Conservation (phyloP, 2,113 vertebrate genomes). For the Meleagris gallopavo region DNA sequence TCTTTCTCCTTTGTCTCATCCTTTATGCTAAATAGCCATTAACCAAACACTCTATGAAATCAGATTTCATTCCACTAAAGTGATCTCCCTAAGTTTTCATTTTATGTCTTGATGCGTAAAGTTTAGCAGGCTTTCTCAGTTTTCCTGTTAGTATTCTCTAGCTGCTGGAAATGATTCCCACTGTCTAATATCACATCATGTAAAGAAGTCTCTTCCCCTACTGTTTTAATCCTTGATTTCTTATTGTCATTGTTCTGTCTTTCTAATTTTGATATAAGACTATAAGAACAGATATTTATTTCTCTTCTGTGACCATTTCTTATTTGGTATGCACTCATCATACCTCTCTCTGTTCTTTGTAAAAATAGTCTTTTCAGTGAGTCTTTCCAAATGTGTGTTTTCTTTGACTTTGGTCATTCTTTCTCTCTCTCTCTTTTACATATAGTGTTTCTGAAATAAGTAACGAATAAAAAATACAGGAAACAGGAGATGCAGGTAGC, state of each 20-base stretch:
- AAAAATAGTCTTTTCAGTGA: not conserved
- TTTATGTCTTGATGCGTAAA: not conserved
- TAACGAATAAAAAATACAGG: not conserved
- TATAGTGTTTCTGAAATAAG: not conserved
- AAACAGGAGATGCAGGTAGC: not conserved
- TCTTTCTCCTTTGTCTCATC: not conserved
- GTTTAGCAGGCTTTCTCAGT: not conserved
- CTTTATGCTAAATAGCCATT: not conserved
- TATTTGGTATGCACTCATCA: not conserved
- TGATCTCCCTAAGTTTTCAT: not conserved
- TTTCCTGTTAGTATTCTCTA: not conserved
- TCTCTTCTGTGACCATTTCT: not conserved
- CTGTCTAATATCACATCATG: not conserved
- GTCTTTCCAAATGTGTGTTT: not conserved
- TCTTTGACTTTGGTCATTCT: not conserved
- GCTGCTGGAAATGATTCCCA: not conserved
- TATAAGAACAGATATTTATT: not conserved
- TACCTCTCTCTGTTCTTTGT: not conserved
- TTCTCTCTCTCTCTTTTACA: not conserved
- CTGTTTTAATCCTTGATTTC: not conserved
- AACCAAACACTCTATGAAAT: not conserved
- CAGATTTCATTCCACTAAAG: not conserved
- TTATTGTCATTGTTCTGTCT: not conserved
- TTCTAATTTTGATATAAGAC: not conserved
- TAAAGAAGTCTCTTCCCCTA: not conserved